Evolutionary conservation across 2,888 invertebrate species (phyloP).

Genomic region (Noctua fimbriata): DNA sequence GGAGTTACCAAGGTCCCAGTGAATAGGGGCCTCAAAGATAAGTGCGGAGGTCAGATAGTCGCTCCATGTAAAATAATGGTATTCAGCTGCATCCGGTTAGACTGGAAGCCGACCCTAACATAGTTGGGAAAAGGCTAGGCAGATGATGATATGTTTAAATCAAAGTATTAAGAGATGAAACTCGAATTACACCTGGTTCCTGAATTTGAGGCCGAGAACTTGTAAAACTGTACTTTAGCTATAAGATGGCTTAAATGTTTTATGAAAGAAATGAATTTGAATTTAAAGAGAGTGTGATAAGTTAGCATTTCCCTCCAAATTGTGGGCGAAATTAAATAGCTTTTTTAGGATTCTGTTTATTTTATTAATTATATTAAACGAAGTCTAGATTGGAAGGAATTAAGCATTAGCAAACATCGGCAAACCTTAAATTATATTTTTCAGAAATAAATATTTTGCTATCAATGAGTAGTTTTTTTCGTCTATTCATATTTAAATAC

Average conservation of each 20-base stretch:
- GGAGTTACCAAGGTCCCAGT: too few relatives aligned
- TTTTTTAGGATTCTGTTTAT: background rate
- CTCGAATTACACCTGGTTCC: background rate
- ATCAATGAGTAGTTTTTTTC: background rate
- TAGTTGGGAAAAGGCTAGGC: too few relatives aligned
- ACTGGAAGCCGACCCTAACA: too few relatives aligned
- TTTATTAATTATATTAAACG: background rate
- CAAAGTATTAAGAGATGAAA: background rate
- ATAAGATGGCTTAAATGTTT: too few relatives aligned
- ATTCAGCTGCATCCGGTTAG: too few relatives aligned
- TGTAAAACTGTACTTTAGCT: background rate
- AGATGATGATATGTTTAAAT: background rate
- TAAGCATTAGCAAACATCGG: background rate
- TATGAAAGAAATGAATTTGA: too few relatives aligned
- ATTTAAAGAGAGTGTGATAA: background rate
- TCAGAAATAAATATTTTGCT: background rate
- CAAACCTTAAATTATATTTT: background rate
- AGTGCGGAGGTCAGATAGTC: too few relatives aligned
- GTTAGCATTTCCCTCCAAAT: background rate
- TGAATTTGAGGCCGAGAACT: background rate
- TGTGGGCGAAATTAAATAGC: background rate
- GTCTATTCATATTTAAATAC: background rate
- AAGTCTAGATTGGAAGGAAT: background rate
- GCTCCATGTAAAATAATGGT: too few relatives aligned
- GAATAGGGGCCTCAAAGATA: too few relatives aligned